These are phyloP conservation scores for Mormoops blainvillei DNA, from an alignment of 2,113 vertebrate species.

Conservation along the genomic window DNA sequence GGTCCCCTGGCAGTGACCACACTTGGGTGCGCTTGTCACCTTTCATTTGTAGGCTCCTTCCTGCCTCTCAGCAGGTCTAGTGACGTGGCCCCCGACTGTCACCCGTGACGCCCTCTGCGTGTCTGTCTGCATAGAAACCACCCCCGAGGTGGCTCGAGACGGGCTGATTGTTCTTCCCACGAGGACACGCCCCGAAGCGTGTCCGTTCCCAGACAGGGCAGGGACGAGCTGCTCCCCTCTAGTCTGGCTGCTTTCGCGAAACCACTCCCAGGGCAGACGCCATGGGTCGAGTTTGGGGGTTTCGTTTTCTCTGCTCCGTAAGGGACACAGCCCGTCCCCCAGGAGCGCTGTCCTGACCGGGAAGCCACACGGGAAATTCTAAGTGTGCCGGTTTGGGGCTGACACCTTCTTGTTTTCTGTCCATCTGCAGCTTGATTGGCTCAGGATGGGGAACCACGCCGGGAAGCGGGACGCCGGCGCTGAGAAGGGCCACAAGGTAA, in stretches of 20 bases:
- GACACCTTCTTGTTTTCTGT: slow-evolving; percentile 3
- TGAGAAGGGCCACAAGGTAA: slow-evolving; percentile 76
- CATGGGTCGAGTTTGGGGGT: neutral
- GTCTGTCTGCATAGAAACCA: fast-evolving
- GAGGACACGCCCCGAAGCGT: fast-evolving
- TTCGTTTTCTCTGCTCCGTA: neutral
- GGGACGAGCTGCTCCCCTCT: fast-evolving
- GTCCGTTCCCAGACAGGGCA: neutral
- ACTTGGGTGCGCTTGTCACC: too few relatives aligned
- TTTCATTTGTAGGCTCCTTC: neutral
- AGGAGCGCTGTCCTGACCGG: neutral
- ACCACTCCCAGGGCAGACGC: fast-evolving
- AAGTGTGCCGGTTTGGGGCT: neutral
- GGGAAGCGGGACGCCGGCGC: slow-evolving; percentile 74
- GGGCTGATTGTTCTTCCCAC: fast-evolving
- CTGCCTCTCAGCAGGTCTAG: neutral
- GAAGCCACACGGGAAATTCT: neutral
- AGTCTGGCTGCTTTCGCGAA: fast-evolving
- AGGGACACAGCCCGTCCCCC: fast-evolving
- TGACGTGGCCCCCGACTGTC: fast-evolving
- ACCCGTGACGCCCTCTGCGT: fast-evolving
- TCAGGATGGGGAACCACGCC: slow-evolving; percentile 79
- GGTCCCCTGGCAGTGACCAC: neutral
- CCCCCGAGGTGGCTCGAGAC: neutral
- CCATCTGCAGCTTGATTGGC: neutral